Base-by-base conservation (phyloP, 2,113 vertebrate species). In the Agapornis roseicollis region DNA sequence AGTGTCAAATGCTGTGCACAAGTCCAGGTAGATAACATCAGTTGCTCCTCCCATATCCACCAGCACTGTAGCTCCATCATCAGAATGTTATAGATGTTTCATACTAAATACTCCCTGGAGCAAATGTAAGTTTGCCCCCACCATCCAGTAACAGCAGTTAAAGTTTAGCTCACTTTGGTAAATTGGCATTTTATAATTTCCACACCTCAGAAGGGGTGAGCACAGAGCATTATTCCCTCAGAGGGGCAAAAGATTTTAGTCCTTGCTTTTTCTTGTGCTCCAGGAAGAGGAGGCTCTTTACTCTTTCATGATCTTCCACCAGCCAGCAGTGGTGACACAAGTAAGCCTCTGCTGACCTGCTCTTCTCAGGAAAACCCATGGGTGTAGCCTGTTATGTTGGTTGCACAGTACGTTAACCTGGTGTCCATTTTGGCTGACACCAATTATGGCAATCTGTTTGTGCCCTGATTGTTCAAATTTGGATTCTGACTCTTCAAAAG, bases 231-330 rank as follows among this genome's bases (percentile, higher is more conserved):
- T 82, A 14, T 56, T 83, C 27, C 18, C 24, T 88, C 7, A 7
- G n/a, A 77, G 20, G 2, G 28, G 4, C 16, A 13, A 47, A 80
- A 11, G 7, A 72, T 1, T 53, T 74, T 19, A 55, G 31, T 66
- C 18, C 3, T 76, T 64, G 39, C 29, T 90, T 63, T 70, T 52
- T 77, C 19, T 76, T 71, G 74, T 97, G 88, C 93, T 97, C 47
- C 92, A 98, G 97, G 97, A 13, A 85, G 94, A 35, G 97, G 93
- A 89, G 97, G 95, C 85, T 96, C 97, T 91, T 95, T 98, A 60
- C 98, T 98, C 33, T 98, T 98, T 0, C 97, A 98, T 53, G 98
- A 96, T 29, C 98, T 98, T 44, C 98, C 98, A 1, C 98, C 98
- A 82, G 97, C 98, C 64, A 95, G 95, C 97, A 98, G 98, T 4